Evolutionary conservation across 2,113 vertebrate genomes (phyloP), one percentile per base, ranked within the genome.

Genomic region (Lasiurus cinereus): DNA sequence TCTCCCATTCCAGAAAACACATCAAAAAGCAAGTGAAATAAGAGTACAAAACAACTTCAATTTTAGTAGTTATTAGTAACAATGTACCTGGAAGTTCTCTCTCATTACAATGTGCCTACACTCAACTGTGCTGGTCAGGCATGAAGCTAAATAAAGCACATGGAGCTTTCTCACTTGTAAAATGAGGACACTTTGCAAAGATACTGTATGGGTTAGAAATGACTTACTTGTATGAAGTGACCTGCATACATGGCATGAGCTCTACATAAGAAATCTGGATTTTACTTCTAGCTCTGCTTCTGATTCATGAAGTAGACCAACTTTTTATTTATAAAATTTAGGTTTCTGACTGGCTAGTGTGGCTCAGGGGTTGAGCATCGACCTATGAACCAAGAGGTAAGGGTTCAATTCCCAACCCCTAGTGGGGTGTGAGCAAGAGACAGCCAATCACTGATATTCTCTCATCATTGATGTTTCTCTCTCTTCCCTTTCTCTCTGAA

Each of bases 131-230:
- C 19, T 69, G 39, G 22, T 48, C 56, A 86, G 73, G n/a, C 50
- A 19, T 43, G 46, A 69, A 85, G 8, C 36, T 9, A 52, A 69
- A 85, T 9, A 52, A 69, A 85, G 6, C 43, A 2, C 15, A n/a
- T 0, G 9, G n/a, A 79, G 54, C 31, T 59, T 59, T 62, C 56
- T 76, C 18, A 73, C 13, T 56, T 52, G 24, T 77, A 76, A 54
- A 70, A 29, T 29, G 54, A 74, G 1, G 39, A 50, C 59, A 67
- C 4, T 43, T 76, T 56, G 6, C 36, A 88, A 72, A 62, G 19
- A 46, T 36, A 76, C 1, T 33, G 24, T 87, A n/a, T 79, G n/a
- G 18, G 11, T 66, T 74, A 94, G 31, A 88, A 97, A 86, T n/a
- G 33, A 82, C 33, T n/a, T 69, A 82, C 33, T n/a, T 69, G 36